Evolutionary conservation across 2,888 invertebrate genomes (phyloP).

Genomic region (Spisula subtruncata): DNA sequence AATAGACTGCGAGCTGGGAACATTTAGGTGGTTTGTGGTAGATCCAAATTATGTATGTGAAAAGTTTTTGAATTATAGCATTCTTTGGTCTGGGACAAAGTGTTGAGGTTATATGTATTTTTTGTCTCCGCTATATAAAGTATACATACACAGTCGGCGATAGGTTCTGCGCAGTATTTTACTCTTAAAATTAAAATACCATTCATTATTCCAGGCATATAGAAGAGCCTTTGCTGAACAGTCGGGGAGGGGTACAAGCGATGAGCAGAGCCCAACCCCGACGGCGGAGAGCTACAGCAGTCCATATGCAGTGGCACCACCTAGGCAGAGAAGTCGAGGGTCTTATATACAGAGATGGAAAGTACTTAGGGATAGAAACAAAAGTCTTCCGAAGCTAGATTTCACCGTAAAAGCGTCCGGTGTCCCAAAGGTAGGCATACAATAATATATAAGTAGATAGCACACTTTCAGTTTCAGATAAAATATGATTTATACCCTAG

Average conservation of each 20-base stretch:
- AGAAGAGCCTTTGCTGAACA: slow-evolving; percentile 42
- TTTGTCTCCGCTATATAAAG: too few relatives aligned
- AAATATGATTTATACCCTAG: too few relatives aligned
- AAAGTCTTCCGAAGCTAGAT: slow-evolving; percentile 75
- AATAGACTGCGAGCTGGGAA: too few relatives aligned
- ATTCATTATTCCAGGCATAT: slow-evolving; percentile 42
- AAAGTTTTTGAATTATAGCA: too few relatives aligned
- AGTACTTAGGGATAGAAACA: slow-evolving; percentile 73
- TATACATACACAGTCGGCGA: too few relatives aligned
- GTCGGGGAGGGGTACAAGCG: slow-evolving; percentile 33
- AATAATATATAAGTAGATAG: too few relatives aligned
- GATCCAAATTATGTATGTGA: too few relatives aligned
- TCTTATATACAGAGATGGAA: slow-evolving; percentile 77
- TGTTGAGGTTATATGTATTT: too few relatives aligned
- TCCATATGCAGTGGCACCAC: slow-evolving; percentile 60
- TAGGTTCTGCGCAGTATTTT: too few relatives aligned
- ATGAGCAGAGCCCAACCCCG: slow-evolving; percentile 55
- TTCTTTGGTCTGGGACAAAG: too few relatives aligned
- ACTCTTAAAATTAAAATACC: neutral
- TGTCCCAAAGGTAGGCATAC: slow-evolving; percentile 70
- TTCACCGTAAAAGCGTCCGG: slow-evolving; percentile 70
- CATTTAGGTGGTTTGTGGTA: too few relatives aligned
- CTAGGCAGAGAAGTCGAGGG: slow-evolving; percentile 64
- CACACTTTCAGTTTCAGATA: too few relatives aligned
- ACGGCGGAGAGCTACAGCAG: slow-evolving; percentile 45